Percentiles rank a stretch among this genome's conserved stretches.
phyloP scores from a whole-genome alignment of 2,888 invertebrate species.

The Mythimna pallens region DNA sequence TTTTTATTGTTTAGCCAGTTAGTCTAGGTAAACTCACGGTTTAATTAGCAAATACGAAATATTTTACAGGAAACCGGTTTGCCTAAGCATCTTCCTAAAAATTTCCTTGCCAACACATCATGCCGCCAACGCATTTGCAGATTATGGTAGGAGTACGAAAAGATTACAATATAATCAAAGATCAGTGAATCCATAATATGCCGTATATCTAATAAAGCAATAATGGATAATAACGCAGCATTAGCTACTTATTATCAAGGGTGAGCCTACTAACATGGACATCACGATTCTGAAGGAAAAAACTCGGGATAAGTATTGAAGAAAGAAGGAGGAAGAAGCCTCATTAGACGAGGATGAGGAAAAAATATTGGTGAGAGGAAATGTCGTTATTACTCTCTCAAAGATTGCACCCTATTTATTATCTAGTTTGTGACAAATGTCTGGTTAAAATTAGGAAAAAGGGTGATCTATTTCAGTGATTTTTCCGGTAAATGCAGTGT shows the following conservation, averaged over 20 bases:
- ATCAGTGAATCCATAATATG: slow-evolving; percentile 45
- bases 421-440: slow-evolving; percentile 51
- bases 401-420: slow-evolving; percentile 61
- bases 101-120: background rate
- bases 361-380: slow-evolving; percentile 71
- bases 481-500: background rate
- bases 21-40: background rate
- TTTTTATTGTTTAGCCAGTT: background rate
- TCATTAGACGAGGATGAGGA: slow-evolving; percentile 74
- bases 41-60: background rate
- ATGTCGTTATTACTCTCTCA: slow-evolving; percentile 63
- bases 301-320: slow-evolving; percentile 70
- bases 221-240: slow-evolving; percentile 65
- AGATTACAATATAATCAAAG: slow-evolving; percentile 42
- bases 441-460: slow-evolving; percentile 19
- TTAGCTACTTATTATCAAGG: slow-evolving; percentile 70
- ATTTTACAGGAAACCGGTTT: background rate
- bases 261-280: slow-evolving; percentile 67
- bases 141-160: slow-evolving; percentile 38
- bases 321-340: slow-evolving; percentile 64
- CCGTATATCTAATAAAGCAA: slow-evolving; percentile 58
- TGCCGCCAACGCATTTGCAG: slow-evolving; percentile 25
- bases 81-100: background rate
- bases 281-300: slow-evolving; percentile 74
- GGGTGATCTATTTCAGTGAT: background rate